Conservation (phyloP, 2,797 vertebrate species). For the Lepus townsendii region DNA sequence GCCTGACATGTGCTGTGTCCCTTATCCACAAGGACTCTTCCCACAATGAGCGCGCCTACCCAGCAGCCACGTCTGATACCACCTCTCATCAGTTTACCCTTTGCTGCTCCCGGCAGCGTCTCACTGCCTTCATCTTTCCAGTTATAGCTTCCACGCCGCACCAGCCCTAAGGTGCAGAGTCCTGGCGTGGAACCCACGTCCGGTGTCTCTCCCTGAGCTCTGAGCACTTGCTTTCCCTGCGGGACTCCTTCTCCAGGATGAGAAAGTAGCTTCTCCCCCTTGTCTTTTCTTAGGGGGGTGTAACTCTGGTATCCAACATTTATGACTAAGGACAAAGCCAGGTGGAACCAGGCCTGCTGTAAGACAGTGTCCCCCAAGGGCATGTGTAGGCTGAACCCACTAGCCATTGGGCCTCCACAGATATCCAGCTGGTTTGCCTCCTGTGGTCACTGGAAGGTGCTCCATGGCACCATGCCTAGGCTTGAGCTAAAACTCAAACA, state of each 20-base stretch:
- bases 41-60: neutral
- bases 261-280: neutral
- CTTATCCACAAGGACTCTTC: neutral
- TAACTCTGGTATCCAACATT: neutral
- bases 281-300: neutral
- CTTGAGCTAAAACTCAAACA: neutral
- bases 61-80: no score
- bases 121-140: neutral
- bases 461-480: no score
- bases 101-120: rapidly evolving
- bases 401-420: neutral
- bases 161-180: rapidly evolving
- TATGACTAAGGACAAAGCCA: neutral
- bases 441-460: neutral
- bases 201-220: neutral
- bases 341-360: neutral
- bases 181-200: neutral
- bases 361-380: neutral
- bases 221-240: neutral
- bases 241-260: neutral
- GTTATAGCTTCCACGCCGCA: neutral
- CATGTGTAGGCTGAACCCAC: rapidly evolving
- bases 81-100: no score
- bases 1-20: no score
- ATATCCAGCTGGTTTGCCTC: rapidly evolving